Evolutionary conservation across 2,113 vertebrate genomes (phyloP).

Genomic region (Trochalopteron elliotii): DNA sequence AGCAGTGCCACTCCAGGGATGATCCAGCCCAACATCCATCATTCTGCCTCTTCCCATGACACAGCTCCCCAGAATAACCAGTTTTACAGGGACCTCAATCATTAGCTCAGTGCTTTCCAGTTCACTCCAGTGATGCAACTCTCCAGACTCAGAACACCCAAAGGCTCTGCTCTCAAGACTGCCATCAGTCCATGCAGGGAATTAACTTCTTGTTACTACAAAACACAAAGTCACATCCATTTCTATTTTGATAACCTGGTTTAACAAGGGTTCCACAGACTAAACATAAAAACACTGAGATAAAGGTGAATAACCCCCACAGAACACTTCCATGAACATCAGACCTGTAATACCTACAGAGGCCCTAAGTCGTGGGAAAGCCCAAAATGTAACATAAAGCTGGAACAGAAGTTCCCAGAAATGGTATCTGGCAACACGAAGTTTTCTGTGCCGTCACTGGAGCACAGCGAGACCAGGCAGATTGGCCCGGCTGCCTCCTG

Average conservation of each 20-base stretch:
- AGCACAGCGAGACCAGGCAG: not conserved
- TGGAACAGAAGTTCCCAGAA: not conserved
- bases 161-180: not conserved
- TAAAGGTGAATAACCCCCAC: not conserved
- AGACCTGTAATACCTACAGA: not conserved
- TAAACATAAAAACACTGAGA: not conserved
- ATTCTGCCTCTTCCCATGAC: not conserved
- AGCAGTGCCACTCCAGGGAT: not conserved
- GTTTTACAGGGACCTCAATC: not conserved
- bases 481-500: not conserved
- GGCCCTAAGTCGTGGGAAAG: not conserved
- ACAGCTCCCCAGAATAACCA: not conserved
- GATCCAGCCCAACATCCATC: not conserved
- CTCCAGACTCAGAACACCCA: not conserved
- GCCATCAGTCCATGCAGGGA: not conserved
- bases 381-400: not conserved
- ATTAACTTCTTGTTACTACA: not conserved
- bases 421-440: fast-evolving
- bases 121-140: not conserved
- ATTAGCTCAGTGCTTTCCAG: not conserved
- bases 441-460: not conserved
- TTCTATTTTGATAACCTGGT: not conserved
- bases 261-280: not conserved
- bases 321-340: not conserved
- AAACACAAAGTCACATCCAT: not conserved